Conservation (phyloP, 2,888 invertebrate species). For the Acronicta leporina region DNA sequence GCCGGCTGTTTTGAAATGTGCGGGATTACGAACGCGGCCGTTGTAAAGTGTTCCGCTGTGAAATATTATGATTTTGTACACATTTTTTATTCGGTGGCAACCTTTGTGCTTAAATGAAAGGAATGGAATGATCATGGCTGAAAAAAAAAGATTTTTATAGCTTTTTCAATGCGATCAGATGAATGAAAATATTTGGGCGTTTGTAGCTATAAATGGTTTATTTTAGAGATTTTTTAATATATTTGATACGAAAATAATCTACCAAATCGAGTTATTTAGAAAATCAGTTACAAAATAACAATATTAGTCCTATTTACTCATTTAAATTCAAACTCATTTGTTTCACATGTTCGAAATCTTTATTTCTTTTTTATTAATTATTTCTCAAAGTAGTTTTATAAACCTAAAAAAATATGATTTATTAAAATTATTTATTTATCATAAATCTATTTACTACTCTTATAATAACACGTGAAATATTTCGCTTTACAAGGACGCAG, state of each 20-base stretch:
- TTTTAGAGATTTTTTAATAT: too few relatives aligned
- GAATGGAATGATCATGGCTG: conserved; percentile 24
- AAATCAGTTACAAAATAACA: too few relatives aligned
- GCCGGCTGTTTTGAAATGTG: conserved; percentile 50
- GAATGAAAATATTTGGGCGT: conserved; percentile 3
- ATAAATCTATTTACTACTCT: not conserved
- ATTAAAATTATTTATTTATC: too few relatives aligned
- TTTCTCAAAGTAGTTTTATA: too few relatives aligned
- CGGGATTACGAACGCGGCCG: conserved; percentile 51
- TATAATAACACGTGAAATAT: not conserved
- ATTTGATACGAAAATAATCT: too few relatives aligned
- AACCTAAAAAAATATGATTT: too few relatives aligned
- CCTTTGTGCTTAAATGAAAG: conserved; percentile 44
- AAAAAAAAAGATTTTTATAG: conserved; percentile 17
- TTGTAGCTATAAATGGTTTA: too few relatives aligned
- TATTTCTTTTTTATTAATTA: too few relatives aligned
- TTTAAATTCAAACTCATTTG: conserved; percentile 17
- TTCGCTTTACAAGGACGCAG: conserved; percentile 3
- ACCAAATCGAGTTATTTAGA: too few relatives aligned
- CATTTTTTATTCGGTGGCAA: conserved; percentile 47
- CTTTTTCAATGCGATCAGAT: conserved; percentile 17
- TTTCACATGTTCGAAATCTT: too few relatives aligned
- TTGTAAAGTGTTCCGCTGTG: conserved; percentile 43
- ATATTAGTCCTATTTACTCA: conserved; percentile 21
- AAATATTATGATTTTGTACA: conserved; percentile 50